Percentiles rank a stretch among this genome's conserved stretches.
Evolutionary conservation across 1,140 invertebrate genomes (phyloP).

Genomic region (Conus betulinus): DNA sequence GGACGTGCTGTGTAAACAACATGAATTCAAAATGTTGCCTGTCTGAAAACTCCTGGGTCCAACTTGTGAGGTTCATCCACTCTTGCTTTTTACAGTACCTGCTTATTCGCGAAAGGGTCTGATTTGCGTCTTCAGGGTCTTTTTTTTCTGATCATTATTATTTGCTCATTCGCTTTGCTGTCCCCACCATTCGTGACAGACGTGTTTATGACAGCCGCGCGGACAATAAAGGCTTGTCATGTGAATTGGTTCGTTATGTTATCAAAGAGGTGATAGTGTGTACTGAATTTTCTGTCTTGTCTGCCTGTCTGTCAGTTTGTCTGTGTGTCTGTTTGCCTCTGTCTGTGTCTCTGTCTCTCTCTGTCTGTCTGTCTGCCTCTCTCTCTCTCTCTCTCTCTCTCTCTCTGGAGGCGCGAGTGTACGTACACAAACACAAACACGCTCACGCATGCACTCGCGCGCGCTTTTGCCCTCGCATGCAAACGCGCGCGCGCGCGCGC

Average conservation of each 20-base stretch:
- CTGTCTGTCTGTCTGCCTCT: not conserved
- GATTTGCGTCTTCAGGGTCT: not conserved
- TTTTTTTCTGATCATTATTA: not conserved
- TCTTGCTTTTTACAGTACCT: not conserved
- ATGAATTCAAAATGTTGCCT: not conserved
- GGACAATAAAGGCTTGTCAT: too few relatives aligned
- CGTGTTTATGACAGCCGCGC: too few relatives aligned
- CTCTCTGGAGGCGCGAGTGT: not conserved
- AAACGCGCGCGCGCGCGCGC: too few relatives aligned
- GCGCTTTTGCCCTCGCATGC: too few relatives aligned
- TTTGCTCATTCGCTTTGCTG: not conserved
- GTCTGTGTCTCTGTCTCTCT: not conserved
- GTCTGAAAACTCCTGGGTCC: too few relatives aligned
- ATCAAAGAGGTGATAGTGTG: too few relatives aligned
- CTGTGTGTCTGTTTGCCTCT: not conserved
- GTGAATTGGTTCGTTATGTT: too few relatives aligned
- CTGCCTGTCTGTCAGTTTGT: not conserved
- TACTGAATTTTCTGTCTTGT: not conserved
- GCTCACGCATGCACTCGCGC: too few relatives aligned
- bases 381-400: not conserved
- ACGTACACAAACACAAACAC: too few relatives aligned
- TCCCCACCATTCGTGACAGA: too few relatives aligned
- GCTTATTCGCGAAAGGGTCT: too few relatives aligned
- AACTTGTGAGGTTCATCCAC: not conserved
- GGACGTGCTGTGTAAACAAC: not conserved